These are phyloP conservation scores for Astyanax mexicanus DNA, from an alignment of 2,797 vertebrate genomes.

Conservation along the genomic window DNA sequence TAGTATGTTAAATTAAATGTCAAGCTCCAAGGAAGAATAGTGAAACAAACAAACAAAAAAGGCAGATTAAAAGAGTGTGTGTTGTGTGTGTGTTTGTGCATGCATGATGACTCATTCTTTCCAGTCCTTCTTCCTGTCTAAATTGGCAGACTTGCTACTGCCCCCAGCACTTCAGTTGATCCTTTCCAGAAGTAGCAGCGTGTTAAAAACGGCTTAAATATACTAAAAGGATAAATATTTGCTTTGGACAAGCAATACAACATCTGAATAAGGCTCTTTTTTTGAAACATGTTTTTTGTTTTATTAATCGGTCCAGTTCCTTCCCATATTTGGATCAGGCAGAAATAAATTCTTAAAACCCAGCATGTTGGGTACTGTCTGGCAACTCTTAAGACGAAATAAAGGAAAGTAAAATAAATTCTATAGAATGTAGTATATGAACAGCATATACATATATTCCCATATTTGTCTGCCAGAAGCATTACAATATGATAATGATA, in stretches of 20 bases:
- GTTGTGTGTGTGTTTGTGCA: neutral
- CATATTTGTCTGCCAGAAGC: neutral
- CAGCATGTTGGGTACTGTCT: neutral
- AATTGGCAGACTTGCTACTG: constrained; percentile 42
- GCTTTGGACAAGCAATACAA: constrained; percentile 34
- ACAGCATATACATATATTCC: neutral
- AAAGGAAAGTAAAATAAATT: neutral
- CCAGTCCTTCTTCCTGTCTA: constrained; percentile 39
- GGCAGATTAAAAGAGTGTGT: neutral
- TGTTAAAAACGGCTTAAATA: constrained; percentile 41
- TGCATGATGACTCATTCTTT: constrained; percentile 49
- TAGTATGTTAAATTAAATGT: neutral
- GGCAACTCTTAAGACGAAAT: neutral
- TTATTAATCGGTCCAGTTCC: neutral
- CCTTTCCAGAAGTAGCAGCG: constrained; percentile 32
- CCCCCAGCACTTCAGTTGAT: constrained; percentile 41
- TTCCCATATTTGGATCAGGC: constrained; percentile 3
- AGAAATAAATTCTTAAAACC: neutral
- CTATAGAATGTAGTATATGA: neutral
- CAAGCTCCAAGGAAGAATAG: neutral
- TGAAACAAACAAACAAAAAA: neutral
- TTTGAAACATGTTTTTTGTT: constrained; percentile 4
- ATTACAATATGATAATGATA: neutral
- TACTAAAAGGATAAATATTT: constrained; percentile 50
- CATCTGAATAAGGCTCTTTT: constrained; percentile 6